phyloP scores from a whole-genome alignment of 2,888 invertebrate species.

The Diplazon laetatorius region DNA sequence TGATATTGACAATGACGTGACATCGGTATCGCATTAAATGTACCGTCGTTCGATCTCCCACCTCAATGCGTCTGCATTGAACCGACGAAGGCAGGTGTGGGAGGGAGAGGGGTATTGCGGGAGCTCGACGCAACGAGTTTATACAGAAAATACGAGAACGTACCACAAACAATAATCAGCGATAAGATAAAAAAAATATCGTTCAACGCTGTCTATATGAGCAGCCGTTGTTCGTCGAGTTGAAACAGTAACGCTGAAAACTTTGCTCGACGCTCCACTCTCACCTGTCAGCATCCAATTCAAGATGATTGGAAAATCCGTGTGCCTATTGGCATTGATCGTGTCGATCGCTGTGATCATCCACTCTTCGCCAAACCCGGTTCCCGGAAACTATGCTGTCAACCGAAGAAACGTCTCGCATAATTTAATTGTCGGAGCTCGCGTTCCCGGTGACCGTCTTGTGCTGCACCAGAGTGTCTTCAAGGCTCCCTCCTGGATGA shows the following conservation, averaged over 20 bases:
- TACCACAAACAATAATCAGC: no score
- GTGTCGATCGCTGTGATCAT: constrained; percentile 28
- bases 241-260: constrained; percentile 3
- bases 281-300: background rate
- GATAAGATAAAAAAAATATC: no score
- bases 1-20: no score
- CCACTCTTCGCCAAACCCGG: background rate
- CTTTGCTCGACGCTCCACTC: no score
- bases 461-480: constrained; percentile 61
- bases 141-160: no score
- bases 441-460: constrained; percentile 57
- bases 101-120: no score
- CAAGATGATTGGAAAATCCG: constrained; percentile 34
- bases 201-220: constrained; percentile 61
- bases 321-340: constrained; percentile 19
- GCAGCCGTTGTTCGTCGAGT: background rate
- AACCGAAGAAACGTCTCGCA: constrained; percentile 47
- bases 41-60: no score
- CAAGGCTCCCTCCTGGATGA: constrained; percentile 69
- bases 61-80: no score
- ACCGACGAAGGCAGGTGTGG: no score
- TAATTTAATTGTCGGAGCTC: constrained; percentile 60
- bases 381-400: background rate
- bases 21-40: no score
- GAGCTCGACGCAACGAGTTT: no score